phyloP scores from a whole-genome alignment of 2,797 vertebrate species.

The Parauchenoglanis ngamensis region DNA sequence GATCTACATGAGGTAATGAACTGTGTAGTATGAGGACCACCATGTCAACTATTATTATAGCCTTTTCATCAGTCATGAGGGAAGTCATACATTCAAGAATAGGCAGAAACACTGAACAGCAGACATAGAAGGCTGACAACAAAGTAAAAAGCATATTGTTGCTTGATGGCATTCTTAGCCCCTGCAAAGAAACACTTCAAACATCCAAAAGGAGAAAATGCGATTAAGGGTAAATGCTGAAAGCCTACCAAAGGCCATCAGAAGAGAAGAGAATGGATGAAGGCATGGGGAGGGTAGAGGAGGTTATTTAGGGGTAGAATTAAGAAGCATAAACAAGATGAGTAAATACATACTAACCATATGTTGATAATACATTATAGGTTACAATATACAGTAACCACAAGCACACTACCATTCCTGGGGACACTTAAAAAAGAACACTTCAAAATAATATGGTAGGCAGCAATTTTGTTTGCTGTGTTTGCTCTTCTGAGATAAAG shows the following conservation, averaged over 20 bases:
- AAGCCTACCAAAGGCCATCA: not conserved
- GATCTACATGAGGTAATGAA: not conserved
- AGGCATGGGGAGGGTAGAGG: not conserved
- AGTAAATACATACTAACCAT: not conserved
- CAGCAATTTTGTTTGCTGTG: not conserved
- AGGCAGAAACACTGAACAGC: constrained; percentile 22
- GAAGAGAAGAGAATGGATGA: not conserved
- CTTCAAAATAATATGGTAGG: not conserved
- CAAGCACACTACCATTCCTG: not conserved
- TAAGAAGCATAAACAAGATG: not conserved
- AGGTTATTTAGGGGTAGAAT: not conserved
- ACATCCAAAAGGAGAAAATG: not conserved
- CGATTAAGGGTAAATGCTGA: not conserved
- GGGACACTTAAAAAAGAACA: not conserved
- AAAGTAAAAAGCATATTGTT: not conserved
- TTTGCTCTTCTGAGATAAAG: not conserved
- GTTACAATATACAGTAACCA: not conserved
- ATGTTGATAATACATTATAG: not conserved
- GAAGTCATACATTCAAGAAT: constrained; percentile 20
- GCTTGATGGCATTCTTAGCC: not conserved
- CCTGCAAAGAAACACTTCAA: constrained; percentile 7
- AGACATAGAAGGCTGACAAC: constrained; percentile 12
- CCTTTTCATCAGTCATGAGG: not conserved
- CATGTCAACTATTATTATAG: not conserved
- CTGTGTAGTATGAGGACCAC: not conserved